These are phyloP conservation scores for Atrina japonica DNA, from an alignment of 2,888 invertebrate genomes.

Conservation along the genomic window DNA sequence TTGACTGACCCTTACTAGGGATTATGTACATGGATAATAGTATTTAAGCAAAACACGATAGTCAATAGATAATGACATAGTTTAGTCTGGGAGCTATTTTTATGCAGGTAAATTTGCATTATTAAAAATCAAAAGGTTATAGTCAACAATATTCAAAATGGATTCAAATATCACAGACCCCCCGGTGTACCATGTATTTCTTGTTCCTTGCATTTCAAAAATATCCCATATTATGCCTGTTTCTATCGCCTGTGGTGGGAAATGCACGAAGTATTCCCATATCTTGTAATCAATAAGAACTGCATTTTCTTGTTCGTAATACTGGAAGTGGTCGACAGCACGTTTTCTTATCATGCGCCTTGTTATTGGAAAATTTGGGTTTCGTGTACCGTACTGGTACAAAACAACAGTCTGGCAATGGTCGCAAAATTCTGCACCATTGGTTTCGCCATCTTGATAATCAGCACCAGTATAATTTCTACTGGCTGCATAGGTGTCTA, in stretches of 20 bases:
- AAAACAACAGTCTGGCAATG: constrained; percentile 13
- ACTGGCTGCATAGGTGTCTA: not conserved
- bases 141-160: constrained; percentile 20
- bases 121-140: constrained; percentile 12
- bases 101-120: no score
- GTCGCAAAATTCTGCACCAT: constrained; percentile 9
- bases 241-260: not conserved
- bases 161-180: constrained; percentile 21
- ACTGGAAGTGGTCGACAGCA: not conserved
- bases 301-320: not conserved
- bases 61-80: no score
- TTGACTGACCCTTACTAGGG: no score
- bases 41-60: no score
- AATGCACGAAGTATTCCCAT: constrained; percentile 14
- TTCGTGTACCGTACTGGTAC: constrained; percentile 6
- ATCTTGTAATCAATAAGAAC: not conserved
- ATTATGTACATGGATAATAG: no score
- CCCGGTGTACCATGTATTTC: constrained; percentile 33
- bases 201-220: constrained; percentile 26
- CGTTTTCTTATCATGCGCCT: not conserved
- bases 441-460: constrained; percentile 10
- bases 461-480: constrained; percentile 11
- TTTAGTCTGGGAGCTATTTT: no score
- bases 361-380: constrained; percentile 4
- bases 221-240: constrained; percentile 27